phyloP scores from a whole-genome alignment of 2,797 vertebrate genomes.

The Sandelia bainsii region DNA sequence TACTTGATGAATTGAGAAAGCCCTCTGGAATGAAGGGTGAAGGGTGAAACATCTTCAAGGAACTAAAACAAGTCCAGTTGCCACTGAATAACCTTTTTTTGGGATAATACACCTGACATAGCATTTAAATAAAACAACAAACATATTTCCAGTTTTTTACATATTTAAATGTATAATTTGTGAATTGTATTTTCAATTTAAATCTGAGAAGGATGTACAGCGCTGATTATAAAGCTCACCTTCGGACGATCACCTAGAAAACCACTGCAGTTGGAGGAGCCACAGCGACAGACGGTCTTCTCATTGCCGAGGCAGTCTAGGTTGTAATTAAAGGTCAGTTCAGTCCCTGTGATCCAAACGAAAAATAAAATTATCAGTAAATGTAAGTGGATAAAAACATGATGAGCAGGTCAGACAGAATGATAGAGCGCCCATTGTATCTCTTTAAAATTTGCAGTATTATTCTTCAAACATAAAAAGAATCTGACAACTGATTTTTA shows the following conservation, averaged over 20 bases:
- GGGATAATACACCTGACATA: too few relatives aligned
- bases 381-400: neutral
- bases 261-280: conserved; percentile 96
- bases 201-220: neutral
- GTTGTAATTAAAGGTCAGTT: conserved; percentile 99
- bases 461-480: neutral
- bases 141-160: too few relatives aligned
- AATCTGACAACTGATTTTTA: neutral
- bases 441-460: neutral
- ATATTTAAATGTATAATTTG: neutral
- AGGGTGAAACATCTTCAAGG: too few relatives aligned
- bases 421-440: neutral
- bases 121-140: too few relatives aligned
- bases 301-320: conserved; percentile 98
- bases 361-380: too few relatives aligned
- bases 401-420: neutral
- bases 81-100: too few relatives aligned
- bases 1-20: too few relatives aligned
- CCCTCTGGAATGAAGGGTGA: too few relatives aligned
- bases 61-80: too few relatives aligned
- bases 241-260: conserved; percentile 98
- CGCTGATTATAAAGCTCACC: conserved; percentile 73
- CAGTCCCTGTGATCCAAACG: conserved; percentile 85
- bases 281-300: conserved; percentile 96
- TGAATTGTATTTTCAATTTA: too few relatives aligned